These are phyloP conservation scores for Paguma larvata DNA, from an alignment of 2,797 vertebrate species.

Conservation along the genomic window DNA sequence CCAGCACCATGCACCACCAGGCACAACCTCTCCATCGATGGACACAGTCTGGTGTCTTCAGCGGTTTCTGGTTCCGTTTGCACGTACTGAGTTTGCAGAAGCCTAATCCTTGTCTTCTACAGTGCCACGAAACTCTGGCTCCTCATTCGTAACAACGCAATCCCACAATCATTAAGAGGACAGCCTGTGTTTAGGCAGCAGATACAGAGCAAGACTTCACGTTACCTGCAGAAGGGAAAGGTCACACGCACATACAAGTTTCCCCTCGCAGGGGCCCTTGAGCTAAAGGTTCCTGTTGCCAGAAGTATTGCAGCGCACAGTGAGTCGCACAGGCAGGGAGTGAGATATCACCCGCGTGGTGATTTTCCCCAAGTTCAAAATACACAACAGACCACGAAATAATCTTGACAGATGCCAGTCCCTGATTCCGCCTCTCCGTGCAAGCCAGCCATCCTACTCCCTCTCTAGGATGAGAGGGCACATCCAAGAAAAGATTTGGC, in stretches of 20 bases:
- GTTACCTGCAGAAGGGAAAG: not conserved
- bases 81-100: not conserved
- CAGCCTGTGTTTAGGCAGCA: not conserved
- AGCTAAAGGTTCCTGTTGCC: not conserved
- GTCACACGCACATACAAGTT: accelerated
- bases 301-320: not conserved
- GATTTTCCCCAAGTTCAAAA: not conserved
- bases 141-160: not conserved
- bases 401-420: not conserved
- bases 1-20: not conserved
- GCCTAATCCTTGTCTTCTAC: not conserved
- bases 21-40: not conserved
- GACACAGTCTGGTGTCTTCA: not conserved
- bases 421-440: not conserved
- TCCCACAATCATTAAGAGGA: not conserved
- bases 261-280: not conserved
- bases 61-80: not conserved
- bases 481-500: constrained; percentile 61
- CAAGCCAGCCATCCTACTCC: not conserved
- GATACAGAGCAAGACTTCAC: not conserved
- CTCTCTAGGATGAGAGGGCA: not conserved
- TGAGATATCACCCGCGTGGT: not conserved
- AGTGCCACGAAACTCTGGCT: not conserved
- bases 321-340: not conserved
- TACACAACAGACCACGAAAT: not conserved